Evolutionary conservation across 1,140 invertebrate species (phyloP).

Genomic region (Ceratitis capitata): DNA sequence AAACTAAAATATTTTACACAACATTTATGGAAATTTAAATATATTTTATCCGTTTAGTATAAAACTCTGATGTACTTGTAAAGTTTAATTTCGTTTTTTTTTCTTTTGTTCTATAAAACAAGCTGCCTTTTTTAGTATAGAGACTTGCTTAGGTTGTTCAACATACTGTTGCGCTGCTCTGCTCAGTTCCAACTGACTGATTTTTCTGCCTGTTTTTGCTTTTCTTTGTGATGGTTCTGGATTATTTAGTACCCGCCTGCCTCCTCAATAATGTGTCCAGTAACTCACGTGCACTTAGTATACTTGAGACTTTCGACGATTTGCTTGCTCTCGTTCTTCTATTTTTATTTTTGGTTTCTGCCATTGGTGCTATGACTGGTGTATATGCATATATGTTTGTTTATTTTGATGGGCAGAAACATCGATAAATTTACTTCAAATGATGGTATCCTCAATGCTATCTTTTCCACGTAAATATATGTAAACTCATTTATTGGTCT

Average conservation of each 20-base stretch:
- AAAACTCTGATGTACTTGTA: background rate
- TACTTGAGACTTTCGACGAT: background rate
- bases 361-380: background rate
- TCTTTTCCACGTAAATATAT: background rate
- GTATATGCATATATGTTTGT: background rate
- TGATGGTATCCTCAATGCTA: background rate
- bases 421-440: constrained; percentile 2
- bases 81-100: background rate
- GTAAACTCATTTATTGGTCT: background rate
- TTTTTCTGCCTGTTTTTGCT: background rate
- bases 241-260: background rate
- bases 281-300: background rate
- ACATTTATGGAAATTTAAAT: background rate
- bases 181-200: constrained; percentile 13
- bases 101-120: no score
- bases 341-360: background rate
- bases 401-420: background rate
- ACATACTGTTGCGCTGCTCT: background rate
- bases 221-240: background rate
- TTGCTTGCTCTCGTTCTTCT: background rate
- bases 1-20: no score
- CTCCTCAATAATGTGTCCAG: background rate
- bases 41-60: background rate
- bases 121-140: no score
- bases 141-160: background rate